Evolutionary conservation across 1,140 invertebrate genomes (phyloP).

Genomic region (Lordiphosa stackelbergi): DNA sequence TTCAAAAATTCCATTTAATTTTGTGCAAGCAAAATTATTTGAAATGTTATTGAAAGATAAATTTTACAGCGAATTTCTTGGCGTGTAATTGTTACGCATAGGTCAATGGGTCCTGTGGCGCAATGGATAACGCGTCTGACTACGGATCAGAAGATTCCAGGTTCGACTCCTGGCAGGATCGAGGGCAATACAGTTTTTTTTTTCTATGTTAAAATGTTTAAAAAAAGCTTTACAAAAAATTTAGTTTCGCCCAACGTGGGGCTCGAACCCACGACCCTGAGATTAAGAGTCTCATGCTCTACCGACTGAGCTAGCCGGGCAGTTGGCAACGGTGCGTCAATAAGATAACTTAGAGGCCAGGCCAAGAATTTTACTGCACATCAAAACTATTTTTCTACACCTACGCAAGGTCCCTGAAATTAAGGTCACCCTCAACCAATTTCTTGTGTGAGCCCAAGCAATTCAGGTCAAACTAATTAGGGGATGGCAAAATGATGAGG

Average conservation of each 20-base stretch:
- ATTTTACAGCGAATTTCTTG: constrained; percentile 7
- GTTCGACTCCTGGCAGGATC: constrained; percentile 85
- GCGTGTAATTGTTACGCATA: neutral
- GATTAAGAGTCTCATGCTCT: constrained; percentile 96
- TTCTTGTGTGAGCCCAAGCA: neutral
- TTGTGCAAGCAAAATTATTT: constrained; percentile 34
- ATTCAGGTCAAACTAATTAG: constrained; percentile 57
- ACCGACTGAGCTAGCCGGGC: constrained; percentile 93
- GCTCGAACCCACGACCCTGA: constrained; percentile 95
- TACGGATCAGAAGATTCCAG: constrained; percentile 86
- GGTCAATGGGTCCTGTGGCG: constrained; percentile 32
- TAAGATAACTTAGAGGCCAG: constrained; percentile 3
- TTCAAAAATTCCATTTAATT: constrained; percentile 11
- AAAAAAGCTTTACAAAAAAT: constrained; percentile 35
- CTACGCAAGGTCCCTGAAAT: neutral
- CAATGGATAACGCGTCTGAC: constrained; percentile 82
- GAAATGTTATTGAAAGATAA: constrained; percentile 16
- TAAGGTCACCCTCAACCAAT: constrained; percentile 15
- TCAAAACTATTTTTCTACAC: too few species aligned
- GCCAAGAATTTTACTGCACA: constrained; percentile 8
- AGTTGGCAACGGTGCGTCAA: constrained; percentile 9
- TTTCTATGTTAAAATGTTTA: neutral
- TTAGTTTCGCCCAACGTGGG: constrained; percentile 87
- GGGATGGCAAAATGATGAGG: neutral
- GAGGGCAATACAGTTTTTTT: constrained; percentile 24